phyloP scores from a whole-genome alignment of 1,140 invertebrate genomes.

The Lepidurus packardi region DNA sequence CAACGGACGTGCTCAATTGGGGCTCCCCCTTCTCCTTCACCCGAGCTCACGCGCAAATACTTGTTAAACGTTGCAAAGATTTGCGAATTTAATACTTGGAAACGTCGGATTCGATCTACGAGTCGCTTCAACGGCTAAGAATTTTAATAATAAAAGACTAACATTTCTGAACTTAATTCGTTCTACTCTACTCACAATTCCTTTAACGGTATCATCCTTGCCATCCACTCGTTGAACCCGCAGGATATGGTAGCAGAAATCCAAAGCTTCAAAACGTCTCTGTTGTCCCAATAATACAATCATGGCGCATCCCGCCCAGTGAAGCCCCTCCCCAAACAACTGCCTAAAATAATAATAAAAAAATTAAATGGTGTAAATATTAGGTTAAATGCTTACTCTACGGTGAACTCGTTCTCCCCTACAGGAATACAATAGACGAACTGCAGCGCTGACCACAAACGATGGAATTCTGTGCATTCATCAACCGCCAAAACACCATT shows the following conservation, averaged over 20 bases:
- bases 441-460: slow-evolving; percentile 95
- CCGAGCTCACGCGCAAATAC: slow-evolving; percentile 71
- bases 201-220: slow-evolving; percentile 91
- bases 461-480: slow-evolving; percentile 95
- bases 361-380: slow-evolving; percentile 34
- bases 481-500: slow-evolving; percentile 95
- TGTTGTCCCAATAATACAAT: slow-evolving; percentile 95
- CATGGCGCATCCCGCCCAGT: slow-evolving; percentile 99
- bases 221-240: slow-evolving; percentile 93
- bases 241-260: slow-evolving; percentile 98
- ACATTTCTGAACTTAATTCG: slow-evolving; percentile 23
- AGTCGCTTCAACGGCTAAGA: slow-evolving; percentile 69
- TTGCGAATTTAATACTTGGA: slow-evolving; percentile 97
- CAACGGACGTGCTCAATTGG: slow-evolving; percentile 94
- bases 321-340: slow-evolving; percentile 95
- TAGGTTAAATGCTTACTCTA: slow-evolving; percentile 67
- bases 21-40: slow-evolving; percentile 67
- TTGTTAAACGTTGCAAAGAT: slow-evolving; percentile 97
- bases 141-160: slow-evolving; percentile 39
- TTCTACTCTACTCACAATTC: slow-evolving; percentile 62
- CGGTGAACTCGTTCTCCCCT: slow-evolving; percentile 93
- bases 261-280: slow-evolving; percentile 91
- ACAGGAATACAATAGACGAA: slow-evolving; percentile 98
- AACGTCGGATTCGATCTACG: slow-evolving; percentile 94
- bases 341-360: slow-evolving; percentile 59